A percentile compares a stretch with the other conserved stretches of the same genome.
These are phyloP conservation scores for Pollicipes pollicipes DNA, from an alignment of 1,140 invertebrate species.

Conservation along the genomic window DNA sequence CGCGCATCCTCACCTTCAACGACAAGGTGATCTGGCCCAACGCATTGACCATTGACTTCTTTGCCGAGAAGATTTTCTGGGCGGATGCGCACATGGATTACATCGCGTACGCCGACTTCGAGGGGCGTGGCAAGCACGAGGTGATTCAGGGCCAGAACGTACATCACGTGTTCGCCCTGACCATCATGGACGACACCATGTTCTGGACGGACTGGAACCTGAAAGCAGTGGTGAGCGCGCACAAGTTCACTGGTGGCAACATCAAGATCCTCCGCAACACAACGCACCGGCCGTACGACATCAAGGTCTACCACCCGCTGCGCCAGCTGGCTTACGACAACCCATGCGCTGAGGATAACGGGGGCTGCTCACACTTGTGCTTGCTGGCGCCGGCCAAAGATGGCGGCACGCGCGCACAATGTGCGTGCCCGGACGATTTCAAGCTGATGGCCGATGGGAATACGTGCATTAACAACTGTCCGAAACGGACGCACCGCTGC, in stretches of 20 bases:
- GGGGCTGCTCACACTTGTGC: constrained; percentile 94
- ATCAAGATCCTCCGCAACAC: constrained; percentile 74
- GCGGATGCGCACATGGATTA: constrained; percentile 97
- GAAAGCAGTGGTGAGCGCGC: constrained; percentile 47
- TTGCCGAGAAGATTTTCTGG: constrained; percentile 85
- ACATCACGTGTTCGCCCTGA: constrained; percentile 84
- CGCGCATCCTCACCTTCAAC: constrained; percentile 72
- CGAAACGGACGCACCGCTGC: constrained; percentile 78
- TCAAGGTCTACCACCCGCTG: constrained; percentile 75
- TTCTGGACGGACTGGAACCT: constrained; percentile 99
- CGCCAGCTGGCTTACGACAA: constrained; percentile 66
- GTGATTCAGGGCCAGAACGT: constrained; percentile 59
- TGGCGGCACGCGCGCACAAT: constrained; percentile 51
- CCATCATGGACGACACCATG: constrained; percentile 80
- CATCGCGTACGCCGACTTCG: constrained; percentile 80
- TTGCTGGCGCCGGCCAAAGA: constrained; percentile 50
- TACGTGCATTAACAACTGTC: constrained; percentile 93
- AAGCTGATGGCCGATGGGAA: constrained; percentile 54
- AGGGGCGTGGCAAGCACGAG: constrained; percentile 64
- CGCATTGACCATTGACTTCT: constrained; percentile 90
- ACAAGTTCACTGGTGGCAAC: constrained; percentile 68
- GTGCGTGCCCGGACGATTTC: constrained; percentile 90
- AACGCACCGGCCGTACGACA: constrained; percentile 61
- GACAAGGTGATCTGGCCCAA: constrained; percentile 96
- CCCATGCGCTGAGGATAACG: constrained; percentile 81